phyloP scores from a whole-genome alignment of 2,797 vertebrate species.

The Spinus olivaceus region DNA sequence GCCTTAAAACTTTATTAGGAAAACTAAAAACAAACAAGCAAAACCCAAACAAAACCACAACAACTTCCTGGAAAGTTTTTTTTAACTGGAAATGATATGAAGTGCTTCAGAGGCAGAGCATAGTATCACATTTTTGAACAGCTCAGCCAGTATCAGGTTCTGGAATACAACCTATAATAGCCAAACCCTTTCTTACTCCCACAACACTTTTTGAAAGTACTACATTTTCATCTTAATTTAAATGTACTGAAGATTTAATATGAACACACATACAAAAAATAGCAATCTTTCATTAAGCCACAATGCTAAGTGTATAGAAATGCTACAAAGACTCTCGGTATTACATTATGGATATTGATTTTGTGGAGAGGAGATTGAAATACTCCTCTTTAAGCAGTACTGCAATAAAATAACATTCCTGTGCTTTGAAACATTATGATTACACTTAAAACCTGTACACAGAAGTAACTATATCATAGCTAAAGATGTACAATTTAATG shows the following conservation, averaged over 20 bases:
- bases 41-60: background rate
- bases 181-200: conserved; percentile 3
- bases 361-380: background rate
- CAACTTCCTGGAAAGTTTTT: background rate
- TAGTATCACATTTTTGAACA: background rate
- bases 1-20: background rate
- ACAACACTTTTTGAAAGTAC: background rate
- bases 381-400: background rate
- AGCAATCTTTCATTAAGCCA: background rate
- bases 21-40: background rate
- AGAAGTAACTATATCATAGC: background rate
- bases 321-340: background rate
- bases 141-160: background rate
- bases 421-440: background rate
- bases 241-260: background rate
- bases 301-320: background rate
- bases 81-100: background rate
- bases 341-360: background rate
- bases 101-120: background rate
- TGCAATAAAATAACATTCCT: background rate
- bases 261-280: background rate
- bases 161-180: conserved; percentile 28
- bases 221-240: background rate
- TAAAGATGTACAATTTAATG: background rate
- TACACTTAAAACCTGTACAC: background rate